Base-by-base conservation (phyloP, 2,113 vertebrate genomes). In the Siphamia tubifer region DNA sequence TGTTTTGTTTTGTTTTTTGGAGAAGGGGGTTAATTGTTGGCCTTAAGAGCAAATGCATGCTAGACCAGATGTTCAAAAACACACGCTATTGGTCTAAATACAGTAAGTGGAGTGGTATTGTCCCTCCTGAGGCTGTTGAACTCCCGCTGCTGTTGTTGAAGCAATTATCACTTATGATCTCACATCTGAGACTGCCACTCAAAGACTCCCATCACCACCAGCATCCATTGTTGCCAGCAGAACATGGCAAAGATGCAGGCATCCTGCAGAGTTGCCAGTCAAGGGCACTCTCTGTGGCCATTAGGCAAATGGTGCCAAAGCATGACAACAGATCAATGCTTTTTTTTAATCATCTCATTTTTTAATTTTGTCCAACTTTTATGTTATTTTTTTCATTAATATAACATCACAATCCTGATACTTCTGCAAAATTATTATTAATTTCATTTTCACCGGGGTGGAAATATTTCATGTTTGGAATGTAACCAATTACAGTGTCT, bases 101-200 rank as follows among this genome's bases (percentile, higher is more conserved):
- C 73, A 62, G 42, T 45, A 38, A 69, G 65, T 8, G 16, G 44
- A 9, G 52, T 54, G 68, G 79, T 81, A 74, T 56, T n/a, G 74
- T 72, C 47, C 36, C 5, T 47, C 42, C 34, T 2, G 5, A 35
- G 39, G 27, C n/a, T 19, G 25, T 24, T 10, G 16, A 40, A n/a
- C 40, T 48, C 89, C 74, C 79, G 67, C 81, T 61, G 48, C 42
- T 79, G 77, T 81, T 82, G 87, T 85, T 66, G 72, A 87, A 82
- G 88, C 83, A 89, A 91, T 93, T 90, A 92, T 60, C 83, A 74
- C 58, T 62, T 79, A 69, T 82, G 68, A 3, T 0, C 78, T 90
- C 62, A 77, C 90, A 82, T 92, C 83, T 63, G 67, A 74, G 56
- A 25, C 55, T 1, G 34, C 30, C 79, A 53, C 34, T 67, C 35